Conservation (phyloP, 64 coral and sea anemone genomes). For the Dendrophyllia cribrosa region DNA sequence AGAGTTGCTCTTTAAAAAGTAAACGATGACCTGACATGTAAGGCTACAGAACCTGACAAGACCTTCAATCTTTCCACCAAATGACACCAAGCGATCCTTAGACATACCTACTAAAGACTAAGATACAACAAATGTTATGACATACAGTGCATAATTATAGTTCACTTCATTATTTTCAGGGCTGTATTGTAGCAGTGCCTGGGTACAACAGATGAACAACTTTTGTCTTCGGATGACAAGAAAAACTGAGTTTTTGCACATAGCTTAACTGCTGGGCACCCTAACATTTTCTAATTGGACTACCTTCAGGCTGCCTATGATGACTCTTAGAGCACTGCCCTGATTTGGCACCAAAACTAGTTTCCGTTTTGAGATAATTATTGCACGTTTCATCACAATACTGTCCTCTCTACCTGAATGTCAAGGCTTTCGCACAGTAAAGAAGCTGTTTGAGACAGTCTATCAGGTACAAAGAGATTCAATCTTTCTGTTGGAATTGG, state of each 20-base stretch:
- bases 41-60: slow-evolving; percentile 44
- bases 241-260: too few relatives aligned
- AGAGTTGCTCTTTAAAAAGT: slow-evolving; percentile 26
- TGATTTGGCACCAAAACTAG: too few relatives aligned
- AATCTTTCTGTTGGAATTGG: slow-evolving; percentile 17
- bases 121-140: neutral
- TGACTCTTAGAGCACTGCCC: too few relatives aligned
- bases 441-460: neutral
- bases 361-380: too few relatives aligned
- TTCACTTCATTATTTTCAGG: too few relatives aligned
- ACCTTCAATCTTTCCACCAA: neutral
- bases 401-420: slow-evolving; percentile 1
- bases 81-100: slow-evolving; percentile 50
- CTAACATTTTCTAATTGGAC: too few relatives aligned
- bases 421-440: neutral
- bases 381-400: too few relatives aligned
- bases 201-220: too few relatives aligned
- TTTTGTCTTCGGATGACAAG: too few relatives aligned
- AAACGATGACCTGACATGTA: slow-evolving; percentile 40
- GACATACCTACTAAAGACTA: slow-evolving; percentile 27
- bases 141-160: neutral
- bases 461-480: neutral
- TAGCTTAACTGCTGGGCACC: too few relatives aligned
- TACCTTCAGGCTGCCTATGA: too few relatives aligned
- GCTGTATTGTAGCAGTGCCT: too few relatives aligned